A percentile compares a stretch with the other conserved stretches of the same genome.
Evolutionary conservation across 2,888 invertebrate genomes (phyloP).

Genomic region (Xestoiulus laeticollis): DNA sequence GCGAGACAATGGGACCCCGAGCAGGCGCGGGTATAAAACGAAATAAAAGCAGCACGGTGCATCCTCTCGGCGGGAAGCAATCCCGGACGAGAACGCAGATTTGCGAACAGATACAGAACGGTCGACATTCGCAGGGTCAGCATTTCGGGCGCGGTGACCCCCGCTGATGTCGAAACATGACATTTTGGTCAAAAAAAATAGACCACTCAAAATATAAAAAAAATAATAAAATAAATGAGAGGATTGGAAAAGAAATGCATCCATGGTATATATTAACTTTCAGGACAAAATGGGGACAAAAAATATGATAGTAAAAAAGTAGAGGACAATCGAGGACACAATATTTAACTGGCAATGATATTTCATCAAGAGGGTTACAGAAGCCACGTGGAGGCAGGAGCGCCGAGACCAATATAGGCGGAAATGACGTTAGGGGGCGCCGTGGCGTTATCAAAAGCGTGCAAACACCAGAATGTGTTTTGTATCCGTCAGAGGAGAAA

Average conservation of each 20-base stretch:
- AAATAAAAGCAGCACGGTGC: constrained; percentile 29
- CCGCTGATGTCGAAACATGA: neutral
- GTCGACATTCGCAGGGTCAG: neutral
- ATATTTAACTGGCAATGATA: no score
- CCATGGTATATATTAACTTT: no score
- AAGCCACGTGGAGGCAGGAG: neutral
- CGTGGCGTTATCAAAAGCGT: neutral
- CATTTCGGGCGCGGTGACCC: neutral
- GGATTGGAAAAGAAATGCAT: no score
- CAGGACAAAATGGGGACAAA: no score
- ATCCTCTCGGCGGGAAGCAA: neutral
- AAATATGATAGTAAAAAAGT: no score
- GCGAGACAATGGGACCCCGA: constrained; percentile 3
- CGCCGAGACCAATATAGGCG: neutral
- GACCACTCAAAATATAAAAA: neutral
- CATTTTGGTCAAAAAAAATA: neutral
- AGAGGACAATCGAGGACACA: no score
- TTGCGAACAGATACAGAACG: neutral
- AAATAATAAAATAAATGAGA: neutral
- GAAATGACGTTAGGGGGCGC: neutral
- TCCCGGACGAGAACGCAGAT: neutral
- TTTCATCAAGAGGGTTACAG: no score
- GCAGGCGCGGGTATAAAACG: neutral
- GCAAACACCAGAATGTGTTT: neutral
- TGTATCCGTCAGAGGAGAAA: constrained; percentile 16